Base-by-base conservation (phyloP, 2,797 vertebrate species). In the Steatocranus sp. region DNA sequence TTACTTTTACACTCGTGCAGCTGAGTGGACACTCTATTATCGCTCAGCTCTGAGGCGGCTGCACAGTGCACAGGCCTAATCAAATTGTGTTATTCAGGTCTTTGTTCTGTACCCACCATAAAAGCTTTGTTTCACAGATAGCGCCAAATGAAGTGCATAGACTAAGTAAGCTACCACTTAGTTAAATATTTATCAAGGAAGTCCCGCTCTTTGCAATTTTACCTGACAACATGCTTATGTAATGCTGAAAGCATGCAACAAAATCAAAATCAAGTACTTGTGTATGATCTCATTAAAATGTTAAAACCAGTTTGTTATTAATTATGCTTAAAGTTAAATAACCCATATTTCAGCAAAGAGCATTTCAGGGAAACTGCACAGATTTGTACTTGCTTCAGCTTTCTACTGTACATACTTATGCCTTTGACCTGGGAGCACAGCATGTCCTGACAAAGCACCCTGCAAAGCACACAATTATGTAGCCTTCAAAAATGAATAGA, bases 1-100 rank as follows among this genome's bases (percentile, higher is more conserved):
- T 78, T 61, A 38, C 30, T 4, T 83, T 34, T 23, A 18, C 58
- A 43, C 53, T 89, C 77, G 32, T 88, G 56, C 81, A 83, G 84
- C 61, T 86, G 84, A 91, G 83, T 50, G 36, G 78, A 80, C 79
- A 46, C 75, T 87, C 86, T 76, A 86, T 91, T 83, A 84, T 87
- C 63, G 54, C 49, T 70, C 27, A 58, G 46, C 61, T 79, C 38
- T 11, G 6, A 50, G 75, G 79, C 84, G 84, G 87, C 73, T 83
- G 81, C 84, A 80, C 12, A 20, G 56, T 73, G 61, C 79, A 49
- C 51, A 53, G 49, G 38, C 6, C 17, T 25, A 25, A 56, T 43
- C n/a, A 41, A 74, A 66, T 27, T 49, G 80, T 79, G 61, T 46
- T 38, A 36, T 79, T 83, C 23, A 50, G 12, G 49, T 36, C 49